Base-by-base conservation (phyloP, 1,140 invertebrate genomes). In the Hylyphantes graminicola region DNA sequence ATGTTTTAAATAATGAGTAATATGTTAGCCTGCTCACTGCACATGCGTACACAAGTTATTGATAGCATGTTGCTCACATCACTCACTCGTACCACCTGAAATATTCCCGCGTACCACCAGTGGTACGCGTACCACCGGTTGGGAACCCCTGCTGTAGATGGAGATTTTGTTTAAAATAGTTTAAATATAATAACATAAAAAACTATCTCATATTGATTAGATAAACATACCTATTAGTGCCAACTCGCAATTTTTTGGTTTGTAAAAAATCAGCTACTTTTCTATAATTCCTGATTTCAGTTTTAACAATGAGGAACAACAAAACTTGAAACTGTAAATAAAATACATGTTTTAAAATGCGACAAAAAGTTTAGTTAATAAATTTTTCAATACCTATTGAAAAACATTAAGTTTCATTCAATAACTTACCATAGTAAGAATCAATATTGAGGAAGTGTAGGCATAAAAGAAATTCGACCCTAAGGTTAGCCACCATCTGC, bases 401-500 rank as follows among this genome's bases (percentile, higher is more conserved):
- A n/a, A 4, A 12, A 68, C 48, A 68, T 9, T 50, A 17, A 7
- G 4, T 35, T 21, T 13, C 0, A 48, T 11, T 67, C 11, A 11
- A 13, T 51, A 61, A 67, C 55, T 61, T 70, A 77, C 82, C 82
- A 85, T 85, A 51, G 82, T 70, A 35, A 85, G 67, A 70, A 85
- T 77, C 53, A 76, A 51, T 67, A 85, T 85, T 61, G 82, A 85
- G 51, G 82, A 76, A 59, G 82, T 85, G 76, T 85, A 85, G 6
- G 82, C 82, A 70, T 85, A 85, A 77, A 85, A 85, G 53, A 85
- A 85, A 57, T 76, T 85, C 48, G 82, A 85, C 21, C 82, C 82
- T 75, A 85, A 59, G 8, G 73, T 85, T 77, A 85, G 70, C 82
- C 82, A 85, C 82, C 82, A 85, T 72, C 82, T 85, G 17, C 57